These are phyloP conservation scores for Trididemnum miniatum DNA, from an alignment of 23 tunicate species.

Conservation along the genomic window DNA sequence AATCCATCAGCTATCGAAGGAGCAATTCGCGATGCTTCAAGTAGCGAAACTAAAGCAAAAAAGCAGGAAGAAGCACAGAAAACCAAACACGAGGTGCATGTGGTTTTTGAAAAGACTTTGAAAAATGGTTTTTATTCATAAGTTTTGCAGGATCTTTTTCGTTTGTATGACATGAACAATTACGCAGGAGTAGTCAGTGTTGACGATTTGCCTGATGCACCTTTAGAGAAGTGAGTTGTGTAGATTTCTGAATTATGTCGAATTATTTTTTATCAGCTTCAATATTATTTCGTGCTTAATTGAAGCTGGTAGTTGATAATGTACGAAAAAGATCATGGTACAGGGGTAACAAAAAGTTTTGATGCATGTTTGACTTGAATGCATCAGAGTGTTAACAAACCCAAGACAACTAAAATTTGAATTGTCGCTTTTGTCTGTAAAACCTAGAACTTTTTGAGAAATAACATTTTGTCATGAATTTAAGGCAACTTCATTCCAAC, in stretches of 20 bases:
- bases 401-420: no score
- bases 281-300: no score
- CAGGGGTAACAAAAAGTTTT: no score
- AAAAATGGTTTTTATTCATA: neutral
- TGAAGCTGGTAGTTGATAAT: no score
- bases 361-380: no score
- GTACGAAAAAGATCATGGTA: no score
- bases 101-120: no score
- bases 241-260: no score
- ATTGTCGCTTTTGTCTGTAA: no score
- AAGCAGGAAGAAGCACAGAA: slow-evolving; percentile 50
- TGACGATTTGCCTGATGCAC: slow-evolving; percentile 82
- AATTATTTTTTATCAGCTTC: no score
- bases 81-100: slow-evolving; percentile 67
- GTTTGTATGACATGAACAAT: slow-evolving; percentile 75
- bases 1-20: slow-evolving; percentile 76
- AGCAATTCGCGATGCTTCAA: slow-evolving; percentile 60
- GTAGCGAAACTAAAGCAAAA: slow-evolving; percentile 24
- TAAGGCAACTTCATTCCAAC: neutral
- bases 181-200: slow-evolving; percentile 91
- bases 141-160: slow-evolving; percentile 58
- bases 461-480: neutral
- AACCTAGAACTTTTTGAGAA: no score
- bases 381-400: no score
- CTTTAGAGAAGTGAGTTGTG: slow-evolving; percentile 45